Base-by-base conservation (phyloP, 2,113 vertebrate species). In the Oryzias celebensis region DNA sequence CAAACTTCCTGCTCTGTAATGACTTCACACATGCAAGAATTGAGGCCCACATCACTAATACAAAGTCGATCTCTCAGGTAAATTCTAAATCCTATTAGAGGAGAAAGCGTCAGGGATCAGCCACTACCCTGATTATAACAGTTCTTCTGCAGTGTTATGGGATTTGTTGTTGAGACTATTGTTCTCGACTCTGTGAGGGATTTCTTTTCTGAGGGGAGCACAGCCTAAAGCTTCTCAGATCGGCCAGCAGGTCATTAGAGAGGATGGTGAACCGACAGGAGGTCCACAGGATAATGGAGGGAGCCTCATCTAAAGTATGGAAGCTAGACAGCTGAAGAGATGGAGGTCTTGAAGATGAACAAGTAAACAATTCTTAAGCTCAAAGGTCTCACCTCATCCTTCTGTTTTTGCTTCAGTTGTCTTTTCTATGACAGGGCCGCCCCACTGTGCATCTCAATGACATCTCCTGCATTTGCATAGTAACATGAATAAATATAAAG, bases 141-240 rank as follows among this genome's bases (percentile, higher is more conserved):
- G 46, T 78, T 81, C 71, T 80, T 77, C 57, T 52, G 15, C 63
- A 74, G 63, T 73, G 58, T 67, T 80, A 47, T 14, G 59, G 59
- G 65, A 70, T 77, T 63, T 84, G 75, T 77, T 85, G 84, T 61
- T 36, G 23, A 60, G 77, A 72, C 84, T 58, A 86, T 89, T 89
- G 86, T 90, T 89, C 79, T 68, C 59, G n/a, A 64, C 82, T 51
- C 82, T 56, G 57, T 56, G 44, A 83, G 85, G 68, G 74, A 85
- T 83, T 88, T 76, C 62, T 86, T 66, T 63, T 62, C 56, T 23
- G 17, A 31, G 49, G 45, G 15, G 13, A 72, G 77, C 8, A 3
- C 20, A 22, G 44, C 63, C 69, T 26, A 62, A 68, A 76, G 51
- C 61, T 61, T 49, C 64, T 49, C 49, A 62, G 17, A 45, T 17